These are phyloP conservation scores for Archegozetes longisetosus DNA, from an alignment of 1,140 invertebrate genomes.

Conservation along the genomic window DNA sequence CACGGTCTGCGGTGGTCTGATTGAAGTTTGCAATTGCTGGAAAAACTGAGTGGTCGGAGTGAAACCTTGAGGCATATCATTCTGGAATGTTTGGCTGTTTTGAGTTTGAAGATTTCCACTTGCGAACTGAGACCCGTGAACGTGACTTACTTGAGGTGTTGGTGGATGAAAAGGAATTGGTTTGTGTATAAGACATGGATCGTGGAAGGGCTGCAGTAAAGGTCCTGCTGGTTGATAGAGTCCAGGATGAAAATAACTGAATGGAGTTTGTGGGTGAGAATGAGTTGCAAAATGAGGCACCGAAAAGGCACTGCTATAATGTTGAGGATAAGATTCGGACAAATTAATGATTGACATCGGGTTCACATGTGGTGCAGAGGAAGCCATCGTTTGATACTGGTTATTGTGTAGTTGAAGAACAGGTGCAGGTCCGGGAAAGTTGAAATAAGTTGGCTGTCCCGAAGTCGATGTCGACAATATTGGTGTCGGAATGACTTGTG, in stretches of 20 bases:
- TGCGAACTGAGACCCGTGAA: background rate
- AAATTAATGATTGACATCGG: background rate
- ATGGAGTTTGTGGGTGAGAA: background rate
- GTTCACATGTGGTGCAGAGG: background rate
- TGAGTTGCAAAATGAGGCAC: constrained; percentile 9
- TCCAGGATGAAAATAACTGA: constrained; percentile 14
- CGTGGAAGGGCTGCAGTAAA: constrained; percentile 20
- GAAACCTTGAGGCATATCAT: background rate
- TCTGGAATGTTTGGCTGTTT: background rate
- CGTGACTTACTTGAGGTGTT: constrained; percentile 3
- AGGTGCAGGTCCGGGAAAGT: background rate
- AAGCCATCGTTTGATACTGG: background rate
- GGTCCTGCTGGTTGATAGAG: constrained; percentile 23
- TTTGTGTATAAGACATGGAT: constrained; percentile 18
- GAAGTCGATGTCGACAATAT: background rate
- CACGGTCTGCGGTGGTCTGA: background rate
- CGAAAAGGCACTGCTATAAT: constrained; percentile 15
- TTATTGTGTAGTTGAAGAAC: background rate
- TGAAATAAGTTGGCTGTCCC: background rate
- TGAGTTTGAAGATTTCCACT: background rate
- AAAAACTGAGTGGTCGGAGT: background rate
- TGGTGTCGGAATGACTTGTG: background rate
- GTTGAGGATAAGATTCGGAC: background rate
- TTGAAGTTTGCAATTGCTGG: background rate
- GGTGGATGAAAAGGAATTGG: constrained; percentile 21